Conservation (phyloP, 23 tunicate genomes). For the Styela clava region DNA sequence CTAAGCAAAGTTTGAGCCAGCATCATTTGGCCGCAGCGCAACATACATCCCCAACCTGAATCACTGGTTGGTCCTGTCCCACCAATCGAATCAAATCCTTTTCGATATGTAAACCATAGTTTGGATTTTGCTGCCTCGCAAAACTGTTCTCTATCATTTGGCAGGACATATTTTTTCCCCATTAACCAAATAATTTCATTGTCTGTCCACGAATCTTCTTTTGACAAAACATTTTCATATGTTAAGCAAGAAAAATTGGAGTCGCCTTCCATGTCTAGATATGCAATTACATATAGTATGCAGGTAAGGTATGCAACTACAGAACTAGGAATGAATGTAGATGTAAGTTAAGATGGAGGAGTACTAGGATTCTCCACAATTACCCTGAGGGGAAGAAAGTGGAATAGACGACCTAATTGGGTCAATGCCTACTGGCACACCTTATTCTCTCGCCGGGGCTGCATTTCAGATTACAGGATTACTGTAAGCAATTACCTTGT, state of each 20-base stretch:
- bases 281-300: no score
- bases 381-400: no score
- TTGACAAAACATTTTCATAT: conserved; percentile 41
- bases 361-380: no score
- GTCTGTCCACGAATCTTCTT: conserved; percentile 48
- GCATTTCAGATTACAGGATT: no score
- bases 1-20: conserved; percentile 72
- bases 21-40: conserved; percentile 98
- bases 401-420: no score
- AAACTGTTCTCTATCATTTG: conserved; percentile 45
- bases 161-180: conserved; percentile 52
- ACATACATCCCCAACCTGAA: conserved; percentile 99
- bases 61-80: conserved; percentile 94
- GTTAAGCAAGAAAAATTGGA: conserved; percentile 33
- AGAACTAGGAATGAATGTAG: no score
- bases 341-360: no score
- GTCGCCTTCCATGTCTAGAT: conserved; percentile 9
- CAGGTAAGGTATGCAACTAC: no score
- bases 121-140: conserved; percentile 41
- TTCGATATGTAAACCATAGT: conserved; percentile 92
- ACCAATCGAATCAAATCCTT: conserved; percentile 75
- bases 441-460: no score
- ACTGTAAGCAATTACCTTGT: no score
- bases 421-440: no score
- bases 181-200: conserved; percentile 36